Evolutionary conservation across 2,888 invertebrate genomes (phyloP).

Genomic region (Zele albiditarsus): DNA sequence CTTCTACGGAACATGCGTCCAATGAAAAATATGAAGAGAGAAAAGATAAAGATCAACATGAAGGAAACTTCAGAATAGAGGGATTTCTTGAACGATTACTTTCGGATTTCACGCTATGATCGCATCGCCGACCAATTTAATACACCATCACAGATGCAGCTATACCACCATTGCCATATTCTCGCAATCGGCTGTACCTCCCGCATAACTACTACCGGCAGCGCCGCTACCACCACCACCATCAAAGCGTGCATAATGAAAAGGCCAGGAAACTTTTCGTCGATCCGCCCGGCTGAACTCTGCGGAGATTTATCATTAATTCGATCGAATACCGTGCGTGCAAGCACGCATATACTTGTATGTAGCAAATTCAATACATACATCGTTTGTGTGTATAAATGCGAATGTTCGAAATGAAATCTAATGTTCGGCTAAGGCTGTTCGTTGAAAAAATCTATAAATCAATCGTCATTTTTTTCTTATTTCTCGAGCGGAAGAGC

Average conservation of each 20-base stretch:
- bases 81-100: constrained; percentile 58
- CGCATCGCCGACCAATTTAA: constrained; percentile 53
- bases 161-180: constrained; percentile 20
- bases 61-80: constrained; percentile 58
- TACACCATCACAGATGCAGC: constrained; percentile 47
- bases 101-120: constrained; percentile 62
- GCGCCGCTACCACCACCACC: too few relatives aligned
- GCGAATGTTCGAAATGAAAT: not conserved
- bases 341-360: not conserved
- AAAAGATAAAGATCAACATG: too few relatives aligned
- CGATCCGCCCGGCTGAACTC: constrained; percentile 32
- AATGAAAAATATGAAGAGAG: too few relatives aligned
- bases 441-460: not conserved
- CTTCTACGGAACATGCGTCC: too few relatives aligned
- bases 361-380: not conserved
- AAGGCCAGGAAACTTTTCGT: constrained; percentile 43
- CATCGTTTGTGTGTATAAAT: not conserved
- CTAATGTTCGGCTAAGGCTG: not conserved
- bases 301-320: constrained; percentile 24
- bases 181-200: too few relatives aligned
- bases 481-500: not conserved
- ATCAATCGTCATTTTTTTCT: not conserved
- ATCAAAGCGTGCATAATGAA: constrained; percentile 12
- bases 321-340: constrained; percentile 15
- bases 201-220: too few relatives aligned